phyloP scores from a whole-genome alignment of 2,113 vertebrate species.

The Xiphophorus couchianus region DNA sequence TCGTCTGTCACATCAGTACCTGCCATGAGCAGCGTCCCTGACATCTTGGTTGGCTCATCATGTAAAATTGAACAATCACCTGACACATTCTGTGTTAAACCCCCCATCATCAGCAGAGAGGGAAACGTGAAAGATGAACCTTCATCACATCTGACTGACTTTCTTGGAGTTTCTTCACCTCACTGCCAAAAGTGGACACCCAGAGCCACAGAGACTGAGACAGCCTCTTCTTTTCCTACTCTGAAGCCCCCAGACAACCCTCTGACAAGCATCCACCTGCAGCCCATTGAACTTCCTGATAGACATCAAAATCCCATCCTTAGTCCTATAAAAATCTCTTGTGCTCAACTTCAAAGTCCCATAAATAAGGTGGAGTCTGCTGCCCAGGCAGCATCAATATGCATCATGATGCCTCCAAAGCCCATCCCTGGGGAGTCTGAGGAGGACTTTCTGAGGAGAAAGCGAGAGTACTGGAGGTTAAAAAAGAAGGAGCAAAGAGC shows the following conservation, averaged over 20 bases:
- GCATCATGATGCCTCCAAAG: constrained; percentile 66
- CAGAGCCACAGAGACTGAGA: constrained; percentile 17
- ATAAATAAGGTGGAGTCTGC: background rate
- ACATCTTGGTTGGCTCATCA: constrained; percentile 34
- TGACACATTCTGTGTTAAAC: constrained; percentile 40
- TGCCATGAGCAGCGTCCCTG: constrained; percentile 7
- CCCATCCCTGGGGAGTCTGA: constrained; percentile 63
- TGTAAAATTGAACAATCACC: constrained; percentile 13
- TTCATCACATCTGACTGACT: background rate
- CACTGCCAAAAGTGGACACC: constrained; percentile 32
- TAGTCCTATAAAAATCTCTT: constrained; percentile 25
- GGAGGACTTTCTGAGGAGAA: constrained; percentile 76
- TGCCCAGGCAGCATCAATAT: background rate
- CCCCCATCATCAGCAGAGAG: constrained; percentile 27
- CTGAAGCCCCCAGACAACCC: constrained; percentile 67
- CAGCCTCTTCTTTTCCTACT: constrained; percentile 8
- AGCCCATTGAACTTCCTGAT: constrained; percentile 38
- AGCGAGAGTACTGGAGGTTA: constrained; percentile 82
- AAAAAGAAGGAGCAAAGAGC: constrained; percentile 85
- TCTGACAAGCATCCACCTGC: constrained; percentile 57
- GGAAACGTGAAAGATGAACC: background rate
- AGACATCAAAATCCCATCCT: constrained; percentile 2
- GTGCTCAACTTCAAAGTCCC: constrained; percentile 17
- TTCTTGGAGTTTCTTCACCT: constrained; percentile 1
- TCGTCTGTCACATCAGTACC: background rate